These are phyloP conservation scores for Tuta absoluta DNA, from an alignment of 2,888 invertebrate species.

Conservation along the genomic window DNA sequence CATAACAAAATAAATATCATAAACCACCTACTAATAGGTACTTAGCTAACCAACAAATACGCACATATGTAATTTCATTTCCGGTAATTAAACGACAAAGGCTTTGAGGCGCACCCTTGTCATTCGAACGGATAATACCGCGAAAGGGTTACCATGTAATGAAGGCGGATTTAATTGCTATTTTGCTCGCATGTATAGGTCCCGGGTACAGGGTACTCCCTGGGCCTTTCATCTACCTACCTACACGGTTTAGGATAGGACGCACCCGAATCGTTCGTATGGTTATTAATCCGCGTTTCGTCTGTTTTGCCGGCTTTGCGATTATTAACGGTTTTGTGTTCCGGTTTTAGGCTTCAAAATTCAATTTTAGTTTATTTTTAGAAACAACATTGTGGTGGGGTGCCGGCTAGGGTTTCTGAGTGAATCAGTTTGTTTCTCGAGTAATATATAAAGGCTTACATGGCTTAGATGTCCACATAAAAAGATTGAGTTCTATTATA, in stretches of 20 bases:
- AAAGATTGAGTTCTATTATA: no score
- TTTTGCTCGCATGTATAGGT: constrained; percentile 56
- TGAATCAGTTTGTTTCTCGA: neutral
- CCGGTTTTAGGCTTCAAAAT: constrained; percentile 18
- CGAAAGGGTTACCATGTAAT: constrained; percentile 58
- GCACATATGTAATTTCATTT: constrained; percentile 16
- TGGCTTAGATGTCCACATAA: no score
- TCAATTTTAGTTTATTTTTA: constrained; percentile 8
- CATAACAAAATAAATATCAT: neutral
- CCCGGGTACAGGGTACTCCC: constrained; percentile 4
- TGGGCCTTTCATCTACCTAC: constrained; percentile 40
- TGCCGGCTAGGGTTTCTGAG: neutral
- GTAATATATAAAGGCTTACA: no score
- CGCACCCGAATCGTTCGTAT: constrained; percentile 32
- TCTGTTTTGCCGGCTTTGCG: constrained; percentile 22
- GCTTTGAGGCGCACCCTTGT: constrained; percentile 45
- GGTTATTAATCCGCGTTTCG: constrained; percentile 26
- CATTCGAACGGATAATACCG: constrained; percentile 39
- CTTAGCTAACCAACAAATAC: neutral
- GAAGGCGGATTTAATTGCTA: constrained; percentile 74
- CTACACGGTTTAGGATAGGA: constrained; percentile 31
- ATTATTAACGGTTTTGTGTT: constrained; percentile 24
- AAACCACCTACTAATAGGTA: no score
- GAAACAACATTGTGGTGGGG: neutral
- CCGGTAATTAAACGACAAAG: constrained; percentile 29